Evolutionary conservation across 2,797 vertebrate species (phyloP), one percentile per base, ranked within the genome.

Genomic region (Sebastes cheni): DNA sequence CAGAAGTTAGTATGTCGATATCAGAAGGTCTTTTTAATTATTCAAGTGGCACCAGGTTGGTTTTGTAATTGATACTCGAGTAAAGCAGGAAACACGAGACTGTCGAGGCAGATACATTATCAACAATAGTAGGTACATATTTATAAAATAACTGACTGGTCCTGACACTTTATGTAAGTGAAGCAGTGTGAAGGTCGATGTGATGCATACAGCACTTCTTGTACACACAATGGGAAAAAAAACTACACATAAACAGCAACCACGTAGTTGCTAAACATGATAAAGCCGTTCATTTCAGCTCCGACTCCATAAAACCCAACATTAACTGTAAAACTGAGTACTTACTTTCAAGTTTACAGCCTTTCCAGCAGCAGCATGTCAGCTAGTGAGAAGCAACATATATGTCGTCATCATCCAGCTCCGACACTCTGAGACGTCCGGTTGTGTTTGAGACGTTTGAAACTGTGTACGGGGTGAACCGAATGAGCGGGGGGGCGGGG

Each of bases 171-270:
- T 16, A 30, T 39, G 14, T 59, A 56, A 66, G 34, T 10, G 2
- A 54, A 69, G 34, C 12, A 2, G 20, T 59, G 62, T 88, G 89
- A 92, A 92, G 91, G 91, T 92, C 92, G 84, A 32, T 62, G 18
- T 64, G 32, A 54, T 62, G 52, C 36, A 12, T 22, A 3, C 8
- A 58, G 18, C 56, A 39, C 20, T 69, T 60, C 23, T 61, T 62
- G 46, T 25, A 6, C 52, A 34, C 9, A 36, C 6, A 9, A 23
- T 8, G 4, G 0, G 2, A 6, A 39, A 75, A 54, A 75, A 81
- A 27, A 27, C 4, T 2, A n/a, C 16, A 52, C 22, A 20, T 52
- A 62, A 67, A 55, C 20, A 6, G 6, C 32, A n/a, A 18, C 2
- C n/a, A 42, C 13, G 8, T 46, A 5, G n/a, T 29, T 59, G 0